Evolutionary conservation across 2,797 vertebrate species (phyloP).

Genomic region (Betta splendens): DNA sequence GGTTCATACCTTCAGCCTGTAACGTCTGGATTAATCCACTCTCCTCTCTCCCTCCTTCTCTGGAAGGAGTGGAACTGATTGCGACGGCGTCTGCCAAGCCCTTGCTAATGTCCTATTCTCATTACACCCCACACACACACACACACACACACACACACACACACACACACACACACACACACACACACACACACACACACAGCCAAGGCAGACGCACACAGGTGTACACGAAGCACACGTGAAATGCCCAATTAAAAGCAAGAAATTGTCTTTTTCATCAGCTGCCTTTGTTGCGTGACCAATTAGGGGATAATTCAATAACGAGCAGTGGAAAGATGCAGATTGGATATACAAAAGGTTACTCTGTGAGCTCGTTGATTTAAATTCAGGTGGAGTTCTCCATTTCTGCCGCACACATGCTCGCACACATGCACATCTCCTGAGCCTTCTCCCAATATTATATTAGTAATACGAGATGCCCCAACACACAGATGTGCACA

Average conservation of each 20-base stretch:
- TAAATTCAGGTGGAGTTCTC: constrained; percentile 79
- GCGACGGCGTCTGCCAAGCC: constrained; percentile 88
- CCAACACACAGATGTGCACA: constrained; percentile 40
- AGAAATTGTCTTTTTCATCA: constrained; percentile 92
- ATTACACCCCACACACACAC: constrained; percentile 78
- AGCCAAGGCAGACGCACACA: constrained; percentile 82
- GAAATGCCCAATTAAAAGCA: constrained; percentile 96
- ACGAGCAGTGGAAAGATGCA: constrained; percentile 86
- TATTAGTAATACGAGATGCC: constrained; percentile 68
- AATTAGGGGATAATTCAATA: constrained; percentile 96
- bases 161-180: constrained; percentile 49
- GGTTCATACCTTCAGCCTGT: constrained; percentile 31
- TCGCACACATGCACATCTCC: constrained; percentile 53
- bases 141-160: constrained; percentile 35
- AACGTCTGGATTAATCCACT: constrained; percentile 61
- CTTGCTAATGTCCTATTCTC: constrained; percentile 90
- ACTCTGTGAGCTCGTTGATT: constrained; percentile 83
- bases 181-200: constrained; percentile 43
- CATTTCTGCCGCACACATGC: constrained; percentile 46
- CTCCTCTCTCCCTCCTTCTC: constrained; percentile 57
- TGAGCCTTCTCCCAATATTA: constrained; percentile 61
- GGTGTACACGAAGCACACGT: constrained; percentile 89
- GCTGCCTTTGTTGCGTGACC: constrained; percentile 90
- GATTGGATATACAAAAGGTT: constrained; percentile 91
- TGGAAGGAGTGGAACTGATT: constrained; percentile 82